phyloP scores from a whole-genome alignment of 2,797 vertebrate species.

The Urosaurus nigricauda region DNA sequence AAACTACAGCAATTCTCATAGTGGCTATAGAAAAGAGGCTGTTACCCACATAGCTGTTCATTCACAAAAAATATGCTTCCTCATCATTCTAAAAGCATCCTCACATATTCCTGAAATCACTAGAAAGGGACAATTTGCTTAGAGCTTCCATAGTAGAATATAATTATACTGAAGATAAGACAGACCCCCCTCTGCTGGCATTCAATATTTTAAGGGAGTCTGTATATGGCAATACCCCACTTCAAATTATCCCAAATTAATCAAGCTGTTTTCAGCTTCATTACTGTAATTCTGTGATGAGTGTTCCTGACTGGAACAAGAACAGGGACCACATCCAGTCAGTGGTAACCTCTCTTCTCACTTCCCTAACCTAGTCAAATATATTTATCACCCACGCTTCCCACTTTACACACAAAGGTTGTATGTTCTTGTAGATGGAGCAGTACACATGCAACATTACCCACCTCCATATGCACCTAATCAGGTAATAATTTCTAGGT shows the following conservation, averaged over 20 bases:
- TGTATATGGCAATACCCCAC: neutral
- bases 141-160: neutral
- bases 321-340: neutral
- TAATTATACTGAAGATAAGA: neutral
- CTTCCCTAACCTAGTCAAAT: no score
- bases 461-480: neutral
- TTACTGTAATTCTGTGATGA: neutral
- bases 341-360: neutral
- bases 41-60: no score
- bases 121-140: neutral
- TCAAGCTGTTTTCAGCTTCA: neutral
- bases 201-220: neutral
- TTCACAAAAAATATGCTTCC: neutral
- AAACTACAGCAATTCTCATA: no score
- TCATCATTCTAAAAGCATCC: neutral
- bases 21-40: no score
- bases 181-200: neutral
- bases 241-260: neutral
- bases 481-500: neutral
- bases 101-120: neutral
- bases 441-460: neutral
- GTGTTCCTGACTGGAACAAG: neutral
- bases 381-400: no score
- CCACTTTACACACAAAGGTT: no score
- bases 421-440: neutral